phyloP scores from a whole-genome alignment of 1,140 invertebrate genomes.

The Magallana ariakensis region DNA sequence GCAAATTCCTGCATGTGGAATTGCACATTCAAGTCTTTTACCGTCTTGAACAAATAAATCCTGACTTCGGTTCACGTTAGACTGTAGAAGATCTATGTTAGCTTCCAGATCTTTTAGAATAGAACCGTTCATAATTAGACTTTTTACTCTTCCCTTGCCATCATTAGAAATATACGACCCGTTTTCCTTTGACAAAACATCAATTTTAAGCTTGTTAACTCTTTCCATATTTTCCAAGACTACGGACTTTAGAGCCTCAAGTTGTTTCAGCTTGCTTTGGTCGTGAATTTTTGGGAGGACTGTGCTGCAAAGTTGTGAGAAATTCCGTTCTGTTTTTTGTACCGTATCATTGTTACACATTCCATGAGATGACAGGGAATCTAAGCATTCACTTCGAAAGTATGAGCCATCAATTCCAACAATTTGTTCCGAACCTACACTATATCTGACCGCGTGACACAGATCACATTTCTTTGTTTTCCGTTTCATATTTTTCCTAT shows the following conservation, averaged over 20 bases:
- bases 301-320: neutral
- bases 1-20: neutral
- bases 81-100: neutral
- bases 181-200: slow-evolving; percentile 9
- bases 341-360: neutral
- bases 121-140: neutral
- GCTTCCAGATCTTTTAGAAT: neutral
- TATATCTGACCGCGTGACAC: neutral
- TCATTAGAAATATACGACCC: neutral
- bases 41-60: neutral
- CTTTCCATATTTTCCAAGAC: slow-evolving; percentile 3
- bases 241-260: neutral
- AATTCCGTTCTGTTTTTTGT: neutral
- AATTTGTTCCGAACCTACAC: neutral
- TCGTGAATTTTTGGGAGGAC: neutral
- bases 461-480: neutral
- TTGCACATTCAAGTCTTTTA: neutral
- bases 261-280: neutral
- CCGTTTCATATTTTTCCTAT: neutral
- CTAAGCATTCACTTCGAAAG: neutral
- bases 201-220: slow-evolving; percentile 3
- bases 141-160: neutral
- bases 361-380: neutral
- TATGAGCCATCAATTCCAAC: neutral
- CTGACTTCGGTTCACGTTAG: neutral